Base-by-base conservation (phyloP, 2,797 vertebrate species). In the Borostomias antarcticus region DNA sequence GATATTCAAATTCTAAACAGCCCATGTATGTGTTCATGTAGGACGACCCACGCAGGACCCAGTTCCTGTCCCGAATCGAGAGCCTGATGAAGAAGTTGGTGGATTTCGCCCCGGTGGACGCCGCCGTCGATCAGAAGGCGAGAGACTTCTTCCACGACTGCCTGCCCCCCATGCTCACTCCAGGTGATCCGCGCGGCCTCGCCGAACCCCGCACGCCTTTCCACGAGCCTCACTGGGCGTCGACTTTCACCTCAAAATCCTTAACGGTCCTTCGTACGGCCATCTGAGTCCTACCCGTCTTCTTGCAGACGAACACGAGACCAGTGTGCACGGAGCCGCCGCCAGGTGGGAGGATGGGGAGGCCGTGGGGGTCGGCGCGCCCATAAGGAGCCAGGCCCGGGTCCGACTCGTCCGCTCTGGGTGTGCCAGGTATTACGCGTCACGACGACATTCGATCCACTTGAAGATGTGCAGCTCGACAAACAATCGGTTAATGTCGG, bases 81-180 rank as follows among this genome's bases (percentile, higher is more conserved):
- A 82, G 72, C 29, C 82, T 98, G 73, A 90, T 98, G 64, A 93
- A 89, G 67, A 97, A 94, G 71, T 84, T 99, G 0, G 47, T 82
- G 1, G 79, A 86, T 17, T 97, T 93, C 9, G 93, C 93, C 0
- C 96, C 97, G 0, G 87, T 98, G 0, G 97, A 99, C 51, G 97
- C 96, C 19, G 95, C 96, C 0, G 95, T 98, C 43, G 97, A 99
- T 85, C 95, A 98, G 86, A 95, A 95, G 86, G 95, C 94, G 62
- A 94, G 91, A 88, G 91, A 81, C 0, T 96, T 95, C 80, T 85
- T 99, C 59, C 95, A 98, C 1, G 97, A 99, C 83, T 98, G 95
- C 67, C 91, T 99, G 2, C 97, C 98, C 4, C 97, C 97, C 0
- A 70, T 91, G 67, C 88, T 97, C 28, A 94, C 93, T 0, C 78